Conservation (phyloP, 2,797 vertebrate genomes). For the Lepidocolaptes lacrymiger region DNA sequence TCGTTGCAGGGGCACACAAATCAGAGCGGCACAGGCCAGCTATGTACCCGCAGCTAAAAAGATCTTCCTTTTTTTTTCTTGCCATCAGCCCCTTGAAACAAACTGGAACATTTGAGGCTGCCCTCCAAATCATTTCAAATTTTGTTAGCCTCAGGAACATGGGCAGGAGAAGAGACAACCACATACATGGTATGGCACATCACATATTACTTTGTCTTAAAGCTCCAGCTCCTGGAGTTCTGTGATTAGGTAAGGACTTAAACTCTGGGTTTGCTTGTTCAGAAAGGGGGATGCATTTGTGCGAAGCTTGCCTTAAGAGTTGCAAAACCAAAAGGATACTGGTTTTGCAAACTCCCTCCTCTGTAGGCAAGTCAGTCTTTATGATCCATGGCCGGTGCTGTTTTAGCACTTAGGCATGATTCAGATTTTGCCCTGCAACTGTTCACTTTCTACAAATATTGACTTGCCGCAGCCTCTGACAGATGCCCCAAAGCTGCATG, state of each 20-base stretch:
- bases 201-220: background rate
- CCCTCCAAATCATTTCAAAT: background rate
- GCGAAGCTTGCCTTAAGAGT: background rate
- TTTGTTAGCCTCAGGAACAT: background rate
- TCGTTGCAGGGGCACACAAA: background rate
- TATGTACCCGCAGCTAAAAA: background rate
- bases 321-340: background rate
- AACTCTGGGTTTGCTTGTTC: background rate
- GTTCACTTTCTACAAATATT: background rate
- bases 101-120: background rate
- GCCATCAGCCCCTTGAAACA: background rate
- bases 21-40: background rate
- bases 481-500: background rate
- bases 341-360: background rate
- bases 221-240: background rate
- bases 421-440: background rate
- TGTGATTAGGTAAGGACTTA: background rate
- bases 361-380: background rate
- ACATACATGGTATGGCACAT: rapidly evolving
- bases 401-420: background rate
- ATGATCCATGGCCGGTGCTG: background rate
- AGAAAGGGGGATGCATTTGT: background rate
- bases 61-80: background rate
- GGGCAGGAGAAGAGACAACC: background rate
- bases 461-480: background rate